Evolutionary conservation across 2,797 vertebrate genomes (phyloP).

Genomic region (Falco novaeseelandiae): DNA sequence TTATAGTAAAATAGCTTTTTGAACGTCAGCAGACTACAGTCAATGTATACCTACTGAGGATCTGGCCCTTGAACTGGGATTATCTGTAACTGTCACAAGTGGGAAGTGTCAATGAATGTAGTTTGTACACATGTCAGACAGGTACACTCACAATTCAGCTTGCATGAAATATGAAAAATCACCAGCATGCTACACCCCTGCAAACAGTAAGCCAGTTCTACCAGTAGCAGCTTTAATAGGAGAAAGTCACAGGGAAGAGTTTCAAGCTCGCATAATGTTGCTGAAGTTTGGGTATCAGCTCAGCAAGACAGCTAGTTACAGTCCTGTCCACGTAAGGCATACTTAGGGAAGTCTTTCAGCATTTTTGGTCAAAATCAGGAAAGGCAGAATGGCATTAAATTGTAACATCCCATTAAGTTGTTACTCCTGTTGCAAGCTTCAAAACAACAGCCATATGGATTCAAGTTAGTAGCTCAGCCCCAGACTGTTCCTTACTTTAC

Average conservation of each 20-base stretch:
- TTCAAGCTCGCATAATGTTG: neutral
- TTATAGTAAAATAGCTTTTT: neutral
- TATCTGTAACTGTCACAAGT: neutral
- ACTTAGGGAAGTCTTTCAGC: neutral
- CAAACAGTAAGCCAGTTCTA: neutral
- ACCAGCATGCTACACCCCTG: neutral
- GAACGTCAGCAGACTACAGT: neutral
- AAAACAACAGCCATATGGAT: neutral
- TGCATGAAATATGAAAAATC: neutral
- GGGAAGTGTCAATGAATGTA: neutral
- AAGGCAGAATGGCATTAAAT: neutral
- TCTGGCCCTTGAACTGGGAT: constrained; percentile 26
- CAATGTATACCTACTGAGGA: constrained; percentile 1
- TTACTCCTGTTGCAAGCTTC: neutral
- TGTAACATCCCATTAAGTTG: neutral
- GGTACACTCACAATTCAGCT: neutral
- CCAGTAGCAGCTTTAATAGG: neutral
- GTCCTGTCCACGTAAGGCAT: neutral
- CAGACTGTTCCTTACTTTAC: neutral
- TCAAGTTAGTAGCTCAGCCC: neutral
- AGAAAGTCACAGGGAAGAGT: neutral
- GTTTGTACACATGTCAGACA: neutral
- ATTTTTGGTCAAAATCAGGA: neutral
- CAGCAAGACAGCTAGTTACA: neutral
- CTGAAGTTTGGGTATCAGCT: neutral